phyloP scores from a whole-genome alignment of 2,888 invertebrate species.

The Diarsia brunnea region DNA sequence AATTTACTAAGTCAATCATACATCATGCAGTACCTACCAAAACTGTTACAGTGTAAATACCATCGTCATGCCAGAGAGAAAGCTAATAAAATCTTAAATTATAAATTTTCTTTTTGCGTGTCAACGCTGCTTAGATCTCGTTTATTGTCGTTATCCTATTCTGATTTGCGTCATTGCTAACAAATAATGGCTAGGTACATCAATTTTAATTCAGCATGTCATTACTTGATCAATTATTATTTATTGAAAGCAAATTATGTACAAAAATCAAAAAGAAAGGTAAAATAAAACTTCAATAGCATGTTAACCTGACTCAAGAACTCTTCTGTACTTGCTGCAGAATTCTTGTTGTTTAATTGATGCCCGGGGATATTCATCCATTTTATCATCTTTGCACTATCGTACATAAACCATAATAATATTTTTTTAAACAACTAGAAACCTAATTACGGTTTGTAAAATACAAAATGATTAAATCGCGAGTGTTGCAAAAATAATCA shows the following conservation, averaged over 20 bases:
- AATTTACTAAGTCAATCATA: not conserved
- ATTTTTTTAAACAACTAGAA: not conserved
- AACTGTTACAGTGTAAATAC: not conserved
- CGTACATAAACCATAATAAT: constrained; percentile 46
- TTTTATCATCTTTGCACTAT: constrained; percentile 12
- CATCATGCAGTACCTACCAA: not conserved
- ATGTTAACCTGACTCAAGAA: constrained; percentile 5
- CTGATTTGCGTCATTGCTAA: constrained; percentile 29
- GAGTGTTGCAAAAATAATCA: not conserved
- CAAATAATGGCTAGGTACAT: constrained; percentile 29
- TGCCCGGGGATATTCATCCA: constrained; percentile 32
- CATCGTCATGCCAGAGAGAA: not conserved
- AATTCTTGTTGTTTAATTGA: constrained; percentile 40
- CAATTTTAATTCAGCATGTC: constrained; percentile 15
- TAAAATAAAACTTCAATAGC: constrained; percentile 1
- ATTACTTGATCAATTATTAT: constrained; percentile 18
- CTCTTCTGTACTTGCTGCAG: not conserved
- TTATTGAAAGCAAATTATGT: constrained; percentile 31
- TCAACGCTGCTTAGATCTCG: constrained; percentile 2
- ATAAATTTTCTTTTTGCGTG: not conserved
- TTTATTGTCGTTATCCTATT: constrained; percentile 13
- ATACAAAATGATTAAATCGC: not conserved
- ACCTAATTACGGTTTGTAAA: not conserved
- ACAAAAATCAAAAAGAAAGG: constrained; percentile 7
- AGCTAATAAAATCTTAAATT: not conserved